phyloP scores from a whole-genome alignment of 2,888 invertebrate species.

The Acrocyrtus sp. region DNA sequence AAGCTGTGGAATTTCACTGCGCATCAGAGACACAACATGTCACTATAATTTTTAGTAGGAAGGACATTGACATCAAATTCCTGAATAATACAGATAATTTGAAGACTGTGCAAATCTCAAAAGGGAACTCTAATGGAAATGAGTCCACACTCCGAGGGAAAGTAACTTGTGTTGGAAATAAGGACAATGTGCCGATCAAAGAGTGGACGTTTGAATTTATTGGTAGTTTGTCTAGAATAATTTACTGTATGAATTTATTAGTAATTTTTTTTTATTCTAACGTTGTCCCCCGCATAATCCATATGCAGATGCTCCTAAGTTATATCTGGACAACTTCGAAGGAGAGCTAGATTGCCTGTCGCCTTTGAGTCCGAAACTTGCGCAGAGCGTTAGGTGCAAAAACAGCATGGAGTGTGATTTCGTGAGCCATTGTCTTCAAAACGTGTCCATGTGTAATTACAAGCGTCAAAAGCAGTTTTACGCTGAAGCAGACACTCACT shows the following conservation, averaged over 20 bases:
- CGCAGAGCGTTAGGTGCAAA: conserved; percentile 31
- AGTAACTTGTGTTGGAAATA: not conserved
- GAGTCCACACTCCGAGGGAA: conserved; percentile 5
- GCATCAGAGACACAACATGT: conserved; percentile 1
- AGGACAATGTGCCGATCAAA: not conserved
- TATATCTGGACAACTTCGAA: conserved; percentile 31
- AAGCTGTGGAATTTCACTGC: conserved; percentile 3
- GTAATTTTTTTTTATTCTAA: no score
- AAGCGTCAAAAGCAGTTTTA: conserved; percentile 40
- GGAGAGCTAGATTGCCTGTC: conserved; percentile 33
- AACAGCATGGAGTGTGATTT: conserved; percentile 27
- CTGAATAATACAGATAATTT: not conserved
- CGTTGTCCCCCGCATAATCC: no score
- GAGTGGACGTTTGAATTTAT: conserved; percentile 20
- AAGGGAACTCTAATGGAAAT: not conserved
- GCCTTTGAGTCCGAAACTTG: not conserved
- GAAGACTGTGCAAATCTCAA: not conserved
- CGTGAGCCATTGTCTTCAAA: conserved; percentile 27
- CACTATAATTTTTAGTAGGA: not conserved
- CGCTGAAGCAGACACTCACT: not conserved
- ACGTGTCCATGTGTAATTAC: conserved; percentile 21
- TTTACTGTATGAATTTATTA: no score
- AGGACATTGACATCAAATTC: not conserved
- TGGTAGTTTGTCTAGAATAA: no score
- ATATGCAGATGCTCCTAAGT: conserved; percentile 10